Evolutionary conservation across 2,888 invertebrate species (phyloP).

Genomic region (Operophtera brumata): DNA sequence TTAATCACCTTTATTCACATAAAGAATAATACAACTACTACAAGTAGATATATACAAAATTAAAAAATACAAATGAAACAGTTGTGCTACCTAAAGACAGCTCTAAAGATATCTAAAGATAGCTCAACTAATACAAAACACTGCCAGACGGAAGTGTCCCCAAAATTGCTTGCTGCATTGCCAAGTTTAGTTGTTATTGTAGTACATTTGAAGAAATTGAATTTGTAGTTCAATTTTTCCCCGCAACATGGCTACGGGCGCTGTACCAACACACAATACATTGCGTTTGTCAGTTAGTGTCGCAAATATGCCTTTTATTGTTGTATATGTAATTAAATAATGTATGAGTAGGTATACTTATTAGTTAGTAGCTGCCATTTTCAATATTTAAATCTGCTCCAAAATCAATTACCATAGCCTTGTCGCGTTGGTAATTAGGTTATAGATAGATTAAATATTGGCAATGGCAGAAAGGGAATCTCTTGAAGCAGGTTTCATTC

Average conservation of each 20-base stretch:
- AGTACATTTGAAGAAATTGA: too few species aligned
- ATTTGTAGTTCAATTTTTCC: constrained; percentile 2
- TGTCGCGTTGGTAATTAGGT: background rate
- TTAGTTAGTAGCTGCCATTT: constrained; percentile 37
- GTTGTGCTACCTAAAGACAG: too few species aligned
- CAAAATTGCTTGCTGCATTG: too few species aligned
- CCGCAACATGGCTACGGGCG: constrained; percentile 12
- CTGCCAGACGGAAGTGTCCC: too few species aligned
- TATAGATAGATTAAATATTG: background rate
- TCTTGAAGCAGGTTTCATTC: too few species aligned
- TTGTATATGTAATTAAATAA: constrained; percentile 52
- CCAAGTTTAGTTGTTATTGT: too few species aligned
- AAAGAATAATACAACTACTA: too few species aligned
- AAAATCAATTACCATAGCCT: background rate
- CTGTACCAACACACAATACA: constrained; percentile 43
- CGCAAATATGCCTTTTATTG: constrained; percentile 67
- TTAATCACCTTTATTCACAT: too few species aligned
- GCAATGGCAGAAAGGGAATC: background rate
- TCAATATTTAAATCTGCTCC: background rate
- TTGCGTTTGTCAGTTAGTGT: constrained; percentile 45
- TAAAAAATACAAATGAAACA: too few species aligned
- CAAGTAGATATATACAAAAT: too few species aligned
- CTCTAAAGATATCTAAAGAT: too few species aligned
- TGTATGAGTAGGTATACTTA: constrained; percentile 42
- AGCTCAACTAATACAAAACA: too few species aligned